phyloP scores from a whole-genome alignment of 2,113 vertebrate species.

The Eonycteris spelaea region DNA sequence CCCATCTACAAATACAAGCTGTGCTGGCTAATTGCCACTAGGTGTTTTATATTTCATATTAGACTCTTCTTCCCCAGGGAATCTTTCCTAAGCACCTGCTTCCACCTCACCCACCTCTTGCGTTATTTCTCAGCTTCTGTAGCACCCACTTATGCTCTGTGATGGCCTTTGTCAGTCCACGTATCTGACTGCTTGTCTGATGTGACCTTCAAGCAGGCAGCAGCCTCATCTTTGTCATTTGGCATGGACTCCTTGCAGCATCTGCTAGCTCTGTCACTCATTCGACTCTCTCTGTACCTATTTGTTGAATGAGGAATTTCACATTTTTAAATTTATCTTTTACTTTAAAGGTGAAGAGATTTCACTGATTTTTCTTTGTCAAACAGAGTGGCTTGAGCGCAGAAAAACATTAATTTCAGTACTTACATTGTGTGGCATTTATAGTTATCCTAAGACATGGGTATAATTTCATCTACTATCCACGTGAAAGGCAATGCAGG shows the following conservation, averaged over 20 bases:
- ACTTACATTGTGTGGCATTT: background rate
- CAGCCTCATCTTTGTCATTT: background rate
- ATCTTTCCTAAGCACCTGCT: background rate
- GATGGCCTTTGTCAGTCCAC: background rate
- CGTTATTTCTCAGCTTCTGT: background rate
- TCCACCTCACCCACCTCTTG: background rate
- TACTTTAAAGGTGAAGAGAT: conserved; percentile 30
- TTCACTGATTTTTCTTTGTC: background rate
- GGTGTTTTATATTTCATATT: background rate
- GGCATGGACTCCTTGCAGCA: background rate
- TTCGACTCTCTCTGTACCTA: background rate
- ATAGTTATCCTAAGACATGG: background rate
- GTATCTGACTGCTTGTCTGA: background rate
- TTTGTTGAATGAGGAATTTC: background rate
- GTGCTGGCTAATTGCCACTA: background rate
- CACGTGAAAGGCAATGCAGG: background rate
- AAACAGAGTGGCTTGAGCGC: background rate
- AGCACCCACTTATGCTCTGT: background rate
- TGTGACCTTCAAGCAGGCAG: background rate
- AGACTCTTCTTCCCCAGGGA: background rate
- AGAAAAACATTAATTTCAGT: background rate
- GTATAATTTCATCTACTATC: background rate
- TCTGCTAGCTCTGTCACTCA: background rate
- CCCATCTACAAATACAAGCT: background rate
- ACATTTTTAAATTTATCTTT: background rate